Conservation (phyloP, 2,113 vertebrate species). For the Pardalotus punctatus region DNA sequence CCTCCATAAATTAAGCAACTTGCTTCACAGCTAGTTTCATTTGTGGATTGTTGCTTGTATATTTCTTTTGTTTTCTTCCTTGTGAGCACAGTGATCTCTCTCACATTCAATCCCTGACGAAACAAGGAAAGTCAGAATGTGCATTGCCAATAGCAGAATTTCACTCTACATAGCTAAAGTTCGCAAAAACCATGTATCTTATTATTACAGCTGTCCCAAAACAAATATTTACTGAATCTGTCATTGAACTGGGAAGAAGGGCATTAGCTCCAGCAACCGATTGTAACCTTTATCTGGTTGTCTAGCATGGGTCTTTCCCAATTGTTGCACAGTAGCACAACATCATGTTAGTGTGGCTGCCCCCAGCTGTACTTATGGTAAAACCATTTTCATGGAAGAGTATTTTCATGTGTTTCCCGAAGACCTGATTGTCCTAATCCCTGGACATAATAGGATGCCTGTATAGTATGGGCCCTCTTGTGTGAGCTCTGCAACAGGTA, state of each 20-base stretch:
- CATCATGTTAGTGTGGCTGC: neutral
- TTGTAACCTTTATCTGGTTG: neutral
- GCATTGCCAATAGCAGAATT: neutral
- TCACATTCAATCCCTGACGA: neutral
- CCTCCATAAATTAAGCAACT: neutral
- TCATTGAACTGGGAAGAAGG: neutral
- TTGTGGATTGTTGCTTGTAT: neutral
- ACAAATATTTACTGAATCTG: neutral
- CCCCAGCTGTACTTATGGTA: neutral
- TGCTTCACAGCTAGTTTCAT: neutral
- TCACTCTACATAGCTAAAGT: neutral
- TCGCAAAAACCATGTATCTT: neutral
- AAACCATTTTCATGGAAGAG: neutral
- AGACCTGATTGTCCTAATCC: neutral
- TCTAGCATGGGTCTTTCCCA: neutral
- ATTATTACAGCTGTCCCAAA: neutral
- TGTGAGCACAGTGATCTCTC: neutral
- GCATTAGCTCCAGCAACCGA: neutral
- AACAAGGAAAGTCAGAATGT: neutral
- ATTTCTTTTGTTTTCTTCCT: neutral
- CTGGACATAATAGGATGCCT: neutral
- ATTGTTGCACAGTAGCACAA: neutral
- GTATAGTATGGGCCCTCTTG: neutral
- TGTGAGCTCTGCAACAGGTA: neutral
- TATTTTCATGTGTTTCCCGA: neutral